Evolutionary conservation across 1,140 invertebrate species (phyloP), one percentile per base, ranked within the genome.

Genomic region (Planococcus citri): DNA sequence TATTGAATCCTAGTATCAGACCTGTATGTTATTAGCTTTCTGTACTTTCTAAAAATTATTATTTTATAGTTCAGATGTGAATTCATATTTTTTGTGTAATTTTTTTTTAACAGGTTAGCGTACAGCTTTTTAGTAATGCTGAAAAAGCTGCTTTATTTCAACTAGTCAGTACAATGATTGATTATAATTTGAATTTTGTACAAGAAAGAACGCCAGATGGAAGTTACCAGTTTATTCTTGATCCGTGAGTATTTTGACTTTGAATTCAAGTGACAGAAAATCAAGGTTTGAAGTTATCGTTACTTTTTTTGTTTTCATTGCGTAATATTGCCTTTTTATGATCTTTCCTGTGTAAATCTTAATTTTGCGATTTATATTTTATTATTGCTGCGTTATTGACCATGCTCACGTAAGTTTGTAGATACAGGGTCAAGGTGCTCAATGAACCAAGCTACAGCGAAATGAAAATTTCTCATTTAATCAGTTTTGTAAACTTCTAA

Each of bases 121-220:
- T 84, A 14, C 86, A 93, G 81, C 77, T 95, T 61, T 93, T 89
- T 77, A 89, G 84, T 41, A 76, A 84, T 57, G 79, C 81, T 73
- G 95, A 97, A 78, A 90, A 88, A 73, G 80, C 82, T 21, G 84
- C 87, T 58, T 76, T 97, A 14, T 75, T 78, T 0, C 79, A 85
- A 24, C 84, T 94, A n/a, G 86, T 96, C 0, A 82, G 86, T 70
- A 83, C 90, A 0, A 92, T 97, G 91, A 84, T 94, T 37, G 88
- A 92, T 76, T 92, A 94, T 77, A 94, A 92, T 72, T 79, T 98
- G 68, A 88, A 86, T 22, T 95, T 93, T 78, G 80, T 86, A 0
- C 94, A 97, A 79, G 87, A 91, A 70, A 86, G 88, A 61, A 83
- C 81, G 4, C 73, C 78, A 0, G 91, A 95, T 73, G 92, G 92